Conservation (phyloP, 2,113 vertebrate genomes). For the Callithrix jacchus region DNA sequence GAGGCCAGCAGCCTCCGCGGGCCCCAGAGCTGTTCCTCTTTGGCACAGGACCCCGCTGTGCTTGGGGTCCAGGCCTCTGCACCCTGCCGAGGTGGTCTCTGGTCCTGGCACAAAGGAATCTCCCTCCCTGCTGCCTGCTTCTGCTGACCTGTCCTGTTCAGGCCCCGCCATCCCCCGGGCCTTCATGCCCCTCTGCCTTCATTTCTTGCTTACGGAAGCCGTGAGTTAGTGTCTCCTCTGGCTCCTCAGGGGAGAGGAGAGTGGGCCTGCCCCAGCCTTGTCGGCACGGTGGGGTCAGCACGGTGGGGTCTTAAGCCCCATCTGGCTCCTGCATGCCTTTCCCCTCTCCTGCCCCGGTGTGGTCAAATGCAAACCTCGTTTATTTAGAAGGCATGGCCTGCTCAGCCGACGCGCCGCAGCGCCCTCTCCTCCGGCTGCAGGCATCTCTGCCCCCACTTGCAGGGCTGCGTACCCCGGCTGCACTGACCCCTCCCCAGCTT, state of each 20-base stretch:
- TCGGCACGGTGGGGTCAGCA: neutral
- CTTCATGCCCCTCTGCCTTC: neutral
- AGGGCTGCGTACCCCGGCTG: accelerated
- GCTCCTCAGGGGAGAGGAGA: neutral
- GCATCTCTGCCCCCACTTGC: accelerated
- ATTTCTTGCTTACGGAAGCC: neutral
- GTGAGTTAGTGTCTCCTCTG: neutral
- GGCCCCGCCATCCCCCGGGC: neutral
- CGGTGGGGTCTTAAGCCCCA: accelerated
- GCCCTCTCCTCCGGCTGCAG: accelerated
- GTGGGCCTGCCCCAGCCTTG: neutral
- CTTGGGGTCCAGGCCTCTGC: neutral
- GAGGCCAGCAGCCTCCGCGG: accelerated
- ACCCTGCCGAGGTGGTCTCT: neutral
- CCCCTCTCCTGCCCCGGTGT: neutral
- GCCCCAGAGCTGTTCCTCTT: no score
- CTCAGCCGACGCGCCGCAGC: accelerated
- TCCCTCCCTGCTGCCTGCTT: neutral
- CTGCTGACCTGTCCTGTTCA: no score
- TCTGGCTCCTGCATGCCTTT: neutral
- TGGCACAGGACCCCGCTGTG: neutral
- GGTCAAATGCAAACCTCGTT: neutral
- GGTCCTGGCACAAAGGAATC: accelerated
- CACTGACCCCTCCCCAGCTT: accelerated
- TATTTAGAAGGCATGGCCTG: neutral